A percentile compares a stretch with the other conserved stretches of the same genome.
phyloP scores from a whole-genome alignment of 2,797 vertebrate genomes.

The Kryptolebias ocellatus region DNA sequence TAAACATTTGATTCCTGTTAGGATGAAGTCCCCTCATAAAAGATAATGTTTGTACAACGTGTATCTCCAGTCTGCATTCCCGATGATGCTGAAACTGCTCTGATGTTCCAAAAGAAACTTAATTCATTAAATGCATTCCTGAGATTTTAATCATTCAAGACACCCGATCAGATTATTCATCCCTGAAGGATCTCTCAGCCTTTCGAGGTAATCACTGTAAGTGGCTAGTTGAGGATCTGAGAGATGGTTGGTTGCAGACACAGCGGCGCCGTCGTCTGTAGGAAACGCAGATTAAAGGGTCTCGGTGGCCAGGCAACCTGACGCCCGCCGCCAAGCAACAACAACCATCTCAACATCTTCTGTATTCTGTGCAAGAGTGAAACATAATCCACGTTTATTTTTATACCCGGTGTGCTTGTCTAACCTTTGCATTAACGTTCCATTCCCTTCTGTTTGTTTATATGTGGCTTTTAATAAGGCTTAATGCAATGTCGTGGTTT shows the following conservation, averaged over 20 bases:
- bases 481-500: constrained; percentile 68
- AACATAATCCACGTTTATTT: constrained; percentile 62
- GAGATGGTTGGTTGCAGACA: constrained; percentile 30
- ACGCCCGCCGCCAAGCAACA: constrained; percentile 26
- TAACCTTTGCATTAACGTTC: constrained; percentile 53
- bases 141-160: constrained; percentile 23
- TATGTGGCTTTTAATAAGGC: constrained; percentile 70
- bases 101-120: constrained; percentile 67
- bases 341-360: constrained; percentile 22
- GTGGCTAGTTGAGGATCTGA: background rate
- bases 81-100: constrained; percentile 82
- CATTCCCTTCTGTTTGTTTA: constrained; percentile 59
- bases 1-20: background rate
- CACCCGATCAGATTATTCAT: constrained; percentile 15
- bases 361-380: constrained; percentile 41
- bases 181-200: constrained; percentile 37
- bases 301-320: constrained; percentile 16
- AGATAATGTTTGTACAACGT: constrained; percentile 36
- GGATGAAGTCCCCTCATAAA: background rate
- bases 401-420: constrained; percentile 63
- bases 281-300: constrained; percentile 27
- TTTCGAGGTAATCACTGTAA: constrained; percentile 18
- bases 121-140: constrained; percentile 82
- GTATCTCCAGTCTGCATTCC: constrained; percentile 57
- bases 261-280: constrained; percentile 16